Evolutionary conservation across 2,113 vertebrate species (phyloP).

Genomic region (Acinonyx jubatus): DNA sequence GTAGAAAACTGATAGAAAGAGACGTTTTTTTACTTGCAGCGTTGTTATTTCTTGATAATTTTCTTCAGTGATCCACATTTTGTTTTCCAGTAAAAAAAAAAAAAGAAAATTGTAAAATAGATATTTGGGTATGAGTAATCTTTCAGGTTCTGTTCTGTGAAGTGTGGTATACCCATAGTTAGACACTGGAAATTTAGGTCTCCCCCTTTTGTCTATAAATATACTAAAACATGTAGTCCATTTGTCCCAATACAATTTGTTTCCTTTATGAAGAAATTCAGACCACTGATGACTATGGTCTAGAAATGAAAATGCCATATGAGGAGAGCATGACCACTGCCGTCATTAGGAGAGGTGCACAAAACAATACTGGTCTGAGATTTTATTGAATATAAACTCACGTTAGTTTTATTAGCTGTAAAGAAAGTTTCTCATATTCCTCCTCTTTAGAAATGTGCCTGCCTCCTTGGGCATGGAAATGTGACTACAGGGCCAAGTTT

Average conservation of each 20-base stretch:
- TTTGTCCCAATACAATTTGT: not conserved
- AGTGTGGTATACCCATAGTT: not conserved
- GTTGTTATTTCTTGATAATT: constrained; percentile 20
- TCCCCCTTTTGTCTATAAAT: not conserved
- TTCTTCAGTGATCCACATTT: not conserved
- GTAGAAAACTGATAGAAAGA: not conserved
- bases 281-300: not conserved
- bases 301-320: not conserved
- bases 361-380: not conserved
- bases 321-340: not conserved
- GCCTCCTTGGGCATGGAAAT: not conserved
- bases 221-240: not conserved
- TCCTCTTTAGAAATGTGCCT: not conserved
- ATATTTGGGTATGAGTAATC: not conserved
- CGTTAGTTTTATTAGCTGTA: constrained; percentile 25
- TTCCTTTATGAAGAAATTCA: constrained; percentile 20
- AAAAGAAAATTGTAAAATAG: not conserved
- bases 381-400: not conserved
- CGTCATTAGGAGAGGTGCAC: not conserved
- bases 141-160: not conserved
- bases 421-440: constrained; percentile 47
- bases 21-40: not conserved
- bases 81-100: constrained; percentile 15
- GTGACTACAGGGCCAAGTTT: not conserved
- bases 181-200: not conserved